These are phyloP conservation scores for Chroicocephalus ridibundus DNA, from an alignment of 2,113 vertebrate genomes.

Conservation along the genomic window DNA sequence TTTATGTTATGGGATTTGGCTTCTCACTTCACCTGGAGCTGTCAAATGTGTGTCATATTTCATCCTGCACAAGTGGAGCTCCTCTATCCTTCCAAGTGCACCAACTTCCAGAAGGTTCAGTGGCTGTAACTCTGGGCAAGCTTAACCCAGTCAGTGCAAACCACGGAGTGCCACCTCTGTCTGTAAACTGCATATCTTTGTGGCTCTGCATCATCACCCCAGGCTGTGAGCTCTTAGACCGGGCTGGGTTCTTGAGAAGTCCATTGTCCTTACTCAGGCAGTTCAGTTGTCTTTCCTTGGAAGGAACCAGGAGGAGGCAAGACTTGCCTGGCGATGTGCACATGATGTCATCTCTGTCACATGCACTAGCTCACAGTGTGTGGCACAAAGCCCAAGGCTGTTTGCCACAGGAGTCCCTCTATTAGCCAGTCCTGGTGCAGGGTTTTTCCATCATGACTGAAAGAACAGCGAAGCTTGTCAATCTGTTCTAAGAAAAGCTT, in stretches of 20 bases:
- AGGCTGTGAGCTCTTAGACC: background rate
- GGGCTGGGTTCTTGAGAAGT: background rate
- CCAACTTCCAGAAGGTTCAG: background rate
- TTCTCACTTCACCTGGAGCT: background rate
- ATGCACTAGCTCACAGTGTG: background rate
- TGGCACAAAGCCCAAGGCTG: background rate
- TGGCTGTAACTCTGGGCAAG: background rate
- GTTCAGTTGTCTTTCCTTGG: background rate
- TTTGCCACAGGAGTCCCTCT: background rate
- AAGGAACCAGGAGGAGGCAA: background rate
- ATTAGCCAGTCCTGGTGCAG: background rate
- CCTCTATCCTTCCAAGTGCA: background rate
- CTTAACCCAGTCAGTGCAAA: background rate
- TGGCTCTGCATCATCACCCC: background rate
- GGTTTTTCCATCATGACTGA: constrained; percentile 20
- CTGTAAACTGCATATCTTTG: background rate
- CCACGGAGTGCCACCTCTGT: background rate
- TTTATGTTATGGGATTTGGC: background rate
- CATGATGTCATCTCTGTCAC: background rate
- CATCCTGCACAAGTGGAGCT: background rate
- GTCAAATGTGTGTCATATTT: background rate
- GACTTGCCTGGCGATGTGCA: background rate
- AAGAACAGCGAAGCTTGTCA: constrained; percentile 20
- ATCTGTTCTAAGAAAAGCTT: constrained; percentile 50
- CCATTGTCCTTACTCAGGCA: accelerated